Evolutionary conservation across 1,140 invertebrate species (phyloP).

Genomic region (Aphaenogaster ashmeadi): DNA sequence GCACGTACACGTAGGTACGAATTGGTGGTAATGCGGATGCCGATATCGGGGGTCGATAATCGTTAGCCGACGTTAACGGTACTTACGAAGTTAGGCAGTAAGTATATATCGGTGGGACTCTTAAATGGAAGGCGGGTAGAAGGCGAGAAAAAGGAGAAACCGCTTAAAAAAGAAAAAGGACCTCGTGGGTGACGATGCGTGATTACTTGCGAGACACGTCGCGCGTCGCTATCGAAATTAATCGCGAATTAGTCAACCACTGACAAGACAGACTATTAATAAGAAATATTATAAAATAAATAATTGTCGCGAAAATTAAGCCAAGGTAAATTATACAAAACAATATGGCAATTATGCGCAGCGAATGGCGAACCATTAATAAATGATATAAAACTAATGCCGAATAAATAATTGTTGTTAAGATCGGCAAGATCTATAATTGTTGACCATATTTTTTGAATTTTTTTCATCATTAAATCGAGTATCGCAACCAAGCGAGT

Average conservation of each 20-base stretch:
- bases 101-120: conserved; percentile 14
- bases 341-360: background rate
- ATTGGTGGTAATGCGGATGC: conserved; percentile 62
- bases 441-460: background rate
- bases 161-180: background rate
- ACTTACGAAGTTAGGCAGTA: conserved; percentile 62
- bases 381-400: background rate
- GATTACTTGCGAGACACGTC: conserved; percentile 8
- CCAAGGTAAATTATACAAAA: background rate
- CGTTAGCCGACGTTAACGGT: conserved; percentile 72
- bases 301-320: background rate
- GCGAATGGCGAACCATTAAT: background rate
- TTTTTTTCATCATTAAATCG: background rate
- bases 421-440: background rate
- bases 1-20: conserved; percentile 45
- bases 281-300: background rate
- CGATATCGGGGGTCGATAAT: conserved; percentile 73
- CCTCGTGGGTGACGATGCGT: background rate
- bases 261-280: background rate
- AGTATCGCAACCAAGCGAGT: background rate
- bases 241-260: conserved; percentile 3
- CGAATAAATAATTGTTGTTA: background rate
- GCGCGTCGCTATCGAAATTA: conserved; percentile 21
- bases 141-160: conserved; percentile 22
- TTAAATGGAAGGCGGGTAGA: conserved; percentile 39